phyloP scores from a whole-genome alignment of 2,113 vertebrate genomes.

The Paracanthobrama guichenoti region DNA sequence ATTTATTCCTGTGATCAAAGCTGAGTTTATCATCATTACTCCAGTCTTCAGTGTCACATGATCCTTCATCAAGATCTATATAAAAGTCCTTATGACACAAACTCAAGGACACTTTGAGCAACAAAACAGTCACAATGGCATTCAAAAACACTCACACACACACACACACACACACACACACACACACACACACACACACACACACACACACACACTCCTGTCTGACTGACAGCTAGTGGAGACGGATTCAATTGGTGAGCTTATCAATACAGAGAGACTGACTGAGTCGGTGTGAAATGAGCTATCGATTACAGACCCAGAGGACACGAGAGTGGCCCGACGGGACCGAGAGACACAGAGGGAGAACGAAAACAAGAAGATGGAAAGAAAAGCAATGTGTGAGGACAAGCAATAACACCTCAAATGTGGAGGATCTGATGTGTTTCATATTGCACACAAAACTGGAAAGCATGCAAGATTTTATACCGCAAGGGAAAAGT shows the following conservation, averaged over 20 bases:
- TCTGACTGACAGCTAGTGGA: slow-evolving; percentile 45
- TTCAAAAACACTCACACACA: neutral
- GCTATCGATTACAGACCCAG: slow-evolving; percentile 49
- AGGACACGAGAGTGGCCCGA: slow-evolving; percentile 22
- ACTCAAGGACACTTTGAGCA: neutral
- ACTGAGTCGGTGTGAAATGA: slow-evolving; percentile 49
- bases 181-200: neutral
- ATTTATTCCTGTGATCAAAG: no score
- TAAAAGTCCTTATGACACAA: neutral
- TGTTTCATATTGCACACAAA: no score
- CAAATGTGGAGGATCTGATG: neutral
- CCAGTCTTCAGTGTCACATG: no score
- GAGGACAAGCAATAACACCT: neutral
- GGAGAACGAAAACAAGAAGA: neutral
- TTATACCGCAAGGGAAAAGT: neutral
- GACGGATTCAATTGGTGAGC: slow-evolving; percentile 33
- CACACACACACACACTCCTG: neutral
- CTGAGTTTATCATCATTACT: no score
- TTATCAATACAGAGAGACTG: slow-evolving; percentile 49
- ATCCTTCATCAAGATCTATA: no score
- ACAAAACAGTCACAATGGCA: neutral
- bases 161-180: no score
- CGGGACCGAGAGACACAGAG: neutral
- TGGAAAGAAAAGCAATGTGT: neutral
- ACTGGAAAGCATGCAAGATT: no score